phyloP scores from a whole-genome alignment of 2,888 invertebrate species.

The Unio pictorum region DNA sequence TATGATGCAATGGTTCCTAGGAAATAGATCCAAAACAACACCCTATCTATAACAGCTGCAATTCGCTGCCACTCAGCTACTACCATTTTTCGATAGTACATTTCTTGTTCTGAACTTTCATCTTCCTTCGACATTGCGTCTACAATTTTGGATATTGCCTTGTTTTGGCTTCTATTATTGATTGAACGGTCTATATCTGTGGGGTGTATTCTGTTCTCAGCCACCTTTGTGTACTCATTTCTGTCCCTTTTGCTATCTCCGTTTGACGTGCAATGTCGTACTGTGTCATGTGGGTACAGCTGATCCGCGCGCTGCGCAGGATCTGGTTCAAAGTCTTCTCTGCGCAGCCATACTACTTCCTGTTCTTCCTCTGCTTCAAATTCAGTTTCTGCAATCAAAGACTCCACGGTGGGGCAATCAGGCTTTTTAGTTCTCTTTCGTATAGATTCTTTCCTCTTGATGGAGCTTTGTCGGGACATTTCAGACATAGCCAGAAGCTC shows the following conservation, averaged over 20 bases:
- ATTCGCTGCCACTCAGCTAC: conserved; percentile 69
- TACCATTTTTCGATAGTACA: conserved; percentile 49
- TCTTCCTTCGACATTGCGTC: conserved; percentile 17
- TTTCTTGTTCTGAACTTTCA: conserved; percentile 23
- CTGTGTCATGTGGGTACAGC: no score
- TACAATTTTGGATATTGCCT: background rate
- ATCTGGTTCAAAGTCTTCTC: conserved; percentile 35
- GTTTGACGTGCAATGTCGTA: no score
- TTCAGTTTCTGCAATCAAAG: conserved; percentile 2
- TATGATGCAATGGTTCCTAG: conserved; percentile 63
- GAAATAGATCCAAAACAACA: conserved; percentile 67
- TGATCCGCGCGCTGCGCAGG: conserved; percentile 2
- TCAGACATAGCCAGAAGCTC: background rate
- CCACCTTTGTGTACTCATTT: background rate
- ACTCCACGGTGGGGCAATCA: no score
- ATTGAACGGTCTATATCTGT: background rate
- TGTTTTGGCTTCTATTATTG: no score
- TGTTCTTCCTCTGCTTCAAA: conserved; percentile 18
- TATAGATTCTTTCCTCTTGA: background rate
- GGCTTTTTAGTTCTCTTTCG: no score
- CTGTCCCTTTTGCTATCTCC: background rate
- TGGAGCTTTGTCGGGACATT: background rate
- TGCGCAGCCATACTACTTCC: conserved; percentile 40
- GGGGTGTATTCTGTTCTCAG: conserved; percentile 2
- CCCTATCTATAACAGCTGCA: conserved; percentile 64